Percentiles rank a stretch among this genome's conserved stretches.
Evolutionary conservation across 2,888 invertebrate genomes (phyloP).

Genomic region (Acleris cristana): DNA sequence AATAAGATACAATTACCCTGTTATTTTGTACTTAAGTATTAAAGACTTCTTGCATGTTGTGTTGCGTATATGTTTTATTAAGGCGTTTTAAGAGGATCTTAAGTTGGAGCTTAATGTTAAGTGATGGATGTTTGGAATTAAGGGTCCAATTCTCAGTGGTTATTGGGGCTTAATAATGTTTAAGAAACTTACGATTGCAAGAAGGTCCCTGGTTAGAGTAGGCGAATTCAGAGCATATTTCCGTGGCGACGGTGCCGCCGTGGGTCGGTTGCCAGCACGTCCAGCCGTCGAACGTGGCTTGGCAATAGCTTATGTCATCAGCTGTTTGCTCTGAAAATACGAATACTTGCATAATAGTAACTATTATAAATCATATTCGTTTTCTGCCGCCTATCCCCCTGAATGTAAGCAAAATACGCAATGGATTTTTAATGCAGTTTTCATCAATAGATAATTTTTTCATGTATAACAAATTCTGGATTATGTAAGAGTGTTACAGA

Average conservation of each 20-base stretch:
- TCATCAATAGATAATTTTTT: no score
- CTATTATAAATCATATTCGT: background rate
- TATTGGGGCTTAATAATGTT: background rate
- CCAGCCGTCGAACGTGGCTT: constrained; percentile 86
- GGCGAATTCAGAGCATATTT: constrained; percentile 84
- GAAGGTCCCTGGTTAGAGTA: constrained; percentile 81
- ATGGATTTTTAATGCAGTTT: no score
- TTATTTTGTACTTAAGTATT: no score
- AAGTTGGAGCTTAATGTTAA: no score
- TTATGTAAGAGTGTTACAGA: no score
- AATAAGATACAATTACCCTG: no score
- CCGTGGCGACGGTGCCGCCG: constrained; percentile 63
- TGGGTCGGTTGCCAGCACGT: constrained; percentile 81
- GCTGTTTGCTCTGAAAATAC: constrained; percentile 8
- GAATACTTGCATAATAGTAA: background rate
- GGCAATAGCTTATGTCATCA: constrained; percentile 1
- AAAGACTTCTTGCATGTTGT: no score
- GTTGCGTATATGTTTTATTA: no score
- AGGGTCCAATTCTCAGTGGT: background rate
- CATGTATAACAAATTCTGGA: no score
- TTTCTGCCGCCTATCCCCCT: no score
- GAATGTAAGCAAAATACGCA: no score
- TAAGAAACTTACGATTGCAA: constrained; percentile 81
- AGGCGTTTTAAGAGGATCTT: no score
- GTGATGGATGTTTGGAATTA: background rate